Evolutionary conservation across 1,140 invertebrate species (phyloP).

Genomic region (Ceratosolen solmsi): DNA sequence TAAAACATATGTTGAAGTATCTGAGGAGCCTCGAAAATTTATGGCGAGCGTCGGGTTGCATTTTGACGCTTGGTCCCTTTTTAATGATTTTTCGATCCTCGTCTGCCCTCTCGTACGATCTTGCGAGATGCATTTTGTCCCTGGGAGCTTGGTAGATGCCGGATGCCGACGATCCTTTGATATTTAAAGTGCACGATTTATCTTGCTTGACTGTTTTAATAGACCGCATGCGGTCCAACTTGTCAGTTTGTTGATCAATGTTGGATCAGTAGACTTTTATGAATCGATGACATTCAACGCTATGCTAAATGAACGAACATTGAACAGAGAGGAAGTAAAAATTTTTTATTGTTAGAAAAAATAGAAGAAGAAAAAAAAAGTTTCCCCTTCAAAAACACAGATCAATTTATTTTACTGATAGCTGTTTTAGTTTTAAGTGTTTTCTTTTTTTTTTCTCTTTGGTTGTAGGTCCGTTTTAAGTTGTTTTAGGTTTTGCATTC

Average conservation of each 20-base stretch:
- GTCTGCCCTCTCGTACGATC: neutral
- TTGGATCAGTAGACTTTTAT: too few species aligned
- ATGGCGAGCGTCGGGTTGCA: conserved; percentile 9
- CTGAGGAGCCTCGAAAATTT: conserved; percentile 36
- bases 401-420: too few species aligned
- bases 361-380: too few species aligned
- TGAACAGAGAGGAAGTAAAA: neutral
- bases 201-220: conserved; percentile 33
- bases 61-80: conserved; percentile 30
- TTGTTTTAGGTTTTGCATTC: too few species aligned
- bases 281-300: too few species aligned
- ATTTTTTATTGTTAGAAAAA: too few species aligned
- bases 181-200: conserved; percentile 29
- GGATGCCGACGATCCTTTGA: conserved; percentile 17
- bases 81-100: conserved; percentile 15
- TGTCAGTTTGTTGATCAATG: conserved; percentile 23
- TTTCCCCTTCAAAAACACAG: too few species aligned
- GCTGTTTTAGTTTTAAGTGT: too few species aligned
- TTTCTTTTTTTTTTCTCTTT: too few species aligned
- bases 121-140: neutral
- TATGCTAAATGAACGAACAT: too few species aligned
- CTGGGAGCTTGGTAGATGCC: neutral
- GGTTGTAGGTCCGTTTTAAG: too few species aligned
- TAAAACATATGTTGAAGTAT: too few species aligned
- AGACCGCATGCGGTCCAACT: neutral